phyloP scores from a whole-genome alignment of 2,797 vertebrate species.

The Cuniculus paca region DNA sequence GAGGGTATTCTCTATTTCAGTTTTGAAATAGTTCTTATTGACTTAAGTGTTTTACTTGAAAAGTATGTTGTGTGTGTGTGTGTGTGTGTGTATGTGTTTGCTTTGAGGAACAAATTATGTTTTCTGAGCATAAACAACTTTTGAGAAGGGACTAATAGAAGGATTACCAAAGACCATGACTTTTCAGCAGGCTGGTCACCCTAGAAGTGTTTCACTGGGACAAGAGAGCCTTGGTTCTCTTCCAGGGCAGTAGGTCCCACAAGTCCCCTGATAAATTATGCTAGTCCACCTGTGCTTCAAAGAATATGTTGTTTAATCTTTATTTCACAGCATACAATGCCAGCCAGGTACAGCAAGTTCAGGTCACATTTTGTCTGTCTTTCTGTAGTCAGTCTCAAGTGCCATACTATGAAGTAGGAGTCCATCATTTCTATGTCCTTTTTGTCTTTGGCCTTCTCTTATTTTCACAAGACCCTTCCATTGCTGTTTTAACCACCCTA shows the following conservation, averaged over 20 bases:
- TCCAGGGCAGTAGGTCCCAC: constrained; percentile 23
- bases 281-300: not conserved
- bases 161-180: constrained; percentile 56
- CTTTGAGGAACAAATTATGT: constrained; percentile 38
- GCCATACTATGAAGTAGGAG: not conserved
- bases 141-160: constrained; percentile 30
- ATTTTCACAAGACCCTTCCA: not conserved
- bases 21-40: constrained; percentile 62
- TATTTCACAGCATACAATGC: constrained; percentile 14
- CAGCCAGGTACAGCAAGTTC: not conserved
- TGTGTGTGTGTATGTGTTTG: not conserved
- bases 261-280: not conserved
- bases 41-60: constrained; percentile 24
- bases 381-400: not conserved
- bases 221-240: not conserved
- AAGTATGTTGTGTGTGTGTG: not conserved
- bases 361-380: not conserved
- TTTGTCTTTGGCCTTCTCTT: not conserved
- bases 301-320: constrained; percentile 45
- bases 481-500: not conserved
- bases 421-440: not conserved
- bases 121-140: constrained; percentile 62
- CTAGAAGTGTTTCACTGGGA: constrained; percentile 47
- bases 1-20: not conserved
- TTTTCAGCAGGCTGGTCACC: not conserved